A percentile compares a stretch with the other conserved stretches of the same genome.
Evolutionary conservation across 1,140 invertebrate genomes (phyloP).

Genomic region (Maniola jurtina): DNA sequence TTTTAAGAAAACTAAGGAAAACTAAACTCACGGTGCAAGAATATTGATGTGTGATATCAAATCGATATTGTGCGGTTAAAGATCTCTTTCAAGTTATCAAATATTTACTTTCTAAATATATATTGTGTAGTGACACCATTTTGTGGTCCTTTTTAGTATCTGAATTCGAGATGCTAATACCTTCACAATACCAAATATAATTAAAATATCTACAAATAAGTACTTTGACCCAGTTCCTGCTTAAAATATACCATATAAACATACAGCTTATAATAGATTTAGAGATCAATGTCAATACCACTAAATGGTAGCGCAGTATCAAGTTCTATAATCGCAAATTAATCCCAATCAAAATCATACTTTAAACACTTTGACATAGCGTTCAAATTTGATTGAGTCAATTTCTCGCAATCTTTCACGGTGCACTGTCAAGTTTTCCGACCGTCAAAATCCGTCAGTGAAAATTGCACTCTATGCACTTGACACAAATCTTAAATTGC

Average conservation of each 20-base stretch:
- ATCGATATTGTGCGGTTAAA: too few species aligned
- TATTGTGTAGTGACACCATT: not conserved
- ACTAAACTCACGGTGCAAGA: too few species aligned
- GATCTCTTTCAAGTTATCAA: too few species aligned
- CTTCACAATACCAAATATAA: slow-evolving; percentile 5
- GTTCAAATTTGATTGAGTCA: not conserved
- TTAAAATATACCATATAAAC: not conserved
- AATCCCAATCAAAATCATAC: not conserved
- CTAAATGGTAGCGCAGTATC: slow-evolving; percentile 16
- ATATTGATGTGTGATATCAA: too few species aligned
- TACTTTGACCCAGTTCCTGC: not conserved
- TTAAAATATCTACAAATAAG: slow-evolving; percentile 5
- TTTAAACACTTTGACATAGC: not conserved
- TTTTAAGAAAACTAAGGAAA: too few species aligned
- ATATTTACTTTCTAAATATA: too few species aligned
- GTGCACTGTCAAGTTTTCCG: slow-evolving; percentile 8
- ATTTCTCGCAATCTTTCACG: not conserved
- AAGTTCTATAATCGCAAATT: slow-evolving; percentile 6
- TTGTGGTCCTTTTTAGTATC: not conserved
- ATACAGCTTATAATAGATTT: slow-evolving; percentile 17
- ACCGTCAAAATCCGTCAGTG: not conserved
- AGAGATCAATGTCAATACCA: slow-evolving; percentile 17
- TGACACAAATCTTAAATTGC: slow-evolving; percentile 9
- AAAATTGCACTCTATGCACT: slow-evolving; percentile 8
- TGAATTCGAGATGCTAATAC: not conserved